These are phyloP conservation scores for Fregata magnificens DNA, from an alignment of 2,113 vertebrate species.

Conservation along the genomic window DNA sequence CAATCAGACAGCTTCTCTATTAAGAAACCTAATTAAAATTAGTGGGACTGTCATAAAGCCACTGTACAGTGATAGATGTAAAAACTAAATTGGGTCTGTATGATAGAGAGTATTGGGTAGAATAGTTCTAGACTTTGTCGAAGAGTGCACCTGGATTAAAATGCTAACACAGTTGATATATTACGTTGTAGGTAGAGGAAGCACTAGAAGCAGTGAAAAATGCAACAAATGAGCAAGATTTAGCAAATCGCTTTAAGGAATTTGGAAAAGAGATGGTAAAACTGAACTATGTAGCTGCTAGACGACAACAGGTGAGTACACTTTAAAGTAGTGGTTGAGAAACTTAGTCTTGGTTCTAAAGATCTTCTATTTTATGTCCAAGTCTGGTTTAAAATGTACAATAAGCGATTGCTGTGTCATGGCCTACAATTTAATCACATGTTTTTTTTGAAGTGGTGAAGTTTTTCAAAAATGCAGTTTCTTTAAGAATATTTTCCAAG, in stretches of 20 bases:
- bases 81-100: background rate
- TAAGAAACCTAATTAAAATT: background rate
- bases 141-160: background rate
- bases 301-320: conserved; percentile 89
- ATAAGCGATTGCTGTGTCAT: background rate
- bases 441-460: background rate
- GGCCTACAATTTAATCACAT: background rate
- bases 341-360: background rate
- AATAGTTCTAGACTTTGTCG: background rate
- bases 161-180: background rate
- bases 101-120: background rate
- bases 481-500: background rate
- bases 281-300: conserved; percentile 95
- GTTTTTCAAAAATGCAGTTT: background rate
- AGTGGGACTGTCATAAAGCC: background rate
- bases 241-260: conserved; percentile 97
- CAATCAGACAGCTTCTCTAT: background rate
- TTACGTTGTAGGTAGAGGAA: conserved; percentile 86
- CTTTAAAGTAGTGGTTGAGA: background rate
- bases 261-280: conserved; percentile 99
- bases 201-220: conserved; percentile 95
- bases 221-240: conserved; percentile 95
- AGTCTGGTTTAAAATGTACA: background rate
- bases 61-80: background rate
- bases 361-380: background rate